A percentile compares a stretch with the other conserved stretches of the same genome.
Conservation (phyloP, 2,888 invertebrate genomes). For the Augochlorella aurata region DNA sequence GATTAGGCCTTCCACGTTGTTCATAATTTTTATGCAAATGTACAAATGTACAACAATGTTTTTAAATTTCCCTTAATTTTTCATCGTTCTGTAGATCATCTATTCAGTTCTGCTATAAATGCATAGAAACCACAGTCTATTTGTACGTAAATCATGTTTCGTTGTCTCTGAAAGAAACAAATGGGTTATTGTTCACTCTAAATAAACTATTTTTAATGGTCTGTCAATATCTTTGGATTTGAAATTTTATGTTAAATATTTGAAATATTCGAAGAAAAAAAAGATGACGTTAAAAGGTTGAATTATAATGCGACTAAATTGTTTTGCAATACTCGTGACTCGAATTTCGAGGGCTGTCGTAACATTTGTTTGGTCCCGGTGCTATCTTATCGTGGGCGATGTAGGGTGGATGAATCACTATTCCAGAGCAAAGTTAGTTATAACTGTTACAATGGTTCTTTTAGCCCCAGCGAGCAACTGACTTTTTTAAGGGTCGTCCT, state of each 20-base stretch:
- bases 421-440: slow-evolving; percentile 39
- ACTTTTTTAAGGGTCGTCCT: slow-evolving; percentile 71
- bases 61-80: no score
- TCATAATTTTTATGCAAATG: no score
- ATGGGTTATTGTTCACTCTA: no score
- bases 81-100: no score
- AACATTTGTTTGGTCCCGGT: slow-evolving; percentile 14
- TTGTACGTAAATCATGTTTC: no score
- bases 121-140: no score
- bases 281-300: not conserved
- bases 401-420: slow-evolving; percentile 56
- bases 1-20: no score
- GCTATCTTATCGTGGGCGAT: slow-evolving; percentile 22
- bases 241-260: not conserved
- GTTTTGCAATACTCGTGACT: not conserved
- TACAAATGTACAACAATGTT: no score
- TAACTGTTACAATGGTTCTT: slow-evolving; percentile 38
- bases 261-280: no score
- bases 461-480: slow-evolving; percentile 54
- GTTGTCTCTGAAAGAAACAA: no score
- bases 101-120: no score
- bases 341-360: not conserved
- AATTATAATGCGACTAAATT: not conserved
- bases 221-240: not conserved
- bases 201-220: no score